Conservation (phyloP, 2,797 vertebrate species). For the Muscicapa striata region DNA sequence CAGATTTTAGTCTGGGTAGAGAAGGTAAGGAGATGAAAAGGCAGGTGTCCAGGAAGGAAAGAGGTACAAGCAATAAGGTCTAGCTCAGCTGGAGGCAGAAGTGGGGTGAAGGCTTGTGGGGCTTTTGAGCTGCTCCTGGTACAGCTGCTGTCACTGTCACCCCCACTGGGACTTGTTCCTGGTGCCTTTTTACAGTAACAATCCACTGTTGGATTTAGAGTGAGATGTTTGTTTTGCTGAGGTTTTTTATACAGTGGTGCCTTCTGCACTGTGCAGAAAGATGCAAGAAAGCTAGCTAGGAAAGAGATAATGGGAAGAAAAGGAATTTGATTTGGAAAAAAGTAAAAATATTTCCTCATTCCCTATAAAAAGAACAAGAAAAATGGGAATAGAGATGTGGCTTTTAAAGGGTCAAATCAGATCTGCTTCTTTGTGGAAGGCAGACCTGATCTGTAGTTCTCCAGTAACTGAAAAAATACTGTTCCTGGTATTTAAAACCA, state of each 20-base stretch:
- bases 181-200: background rate
- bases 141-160: background rate
- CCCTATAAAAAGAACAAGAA: background rate
- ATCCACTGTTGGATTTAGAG: background rate
- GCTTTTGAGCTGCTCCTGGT: background rate
- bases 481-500: background rate
- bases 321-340: background rate
- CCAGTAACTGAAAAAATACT: background rate
- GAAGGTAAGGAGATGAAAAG: background rate
- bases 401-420: background rate
- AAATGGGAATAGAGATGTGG: background rate
- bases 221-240: background rate
- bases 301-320: background rate
- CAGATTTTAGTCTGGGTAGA: no score
- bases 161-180: background rate
- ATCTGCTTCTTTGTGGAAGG: background rate
- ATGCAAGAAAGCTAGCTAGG: background rate
- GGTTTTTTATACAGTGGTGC: background rate
- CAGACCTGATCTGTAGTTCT: background rate
- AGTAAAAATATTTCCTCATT: background rate
- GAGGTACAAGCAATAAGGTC: fast-evolving
- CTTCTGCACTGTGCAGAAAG: background rate
- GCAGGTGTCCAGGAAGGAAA: background rate
- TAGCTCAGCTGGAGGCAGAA: background rate
- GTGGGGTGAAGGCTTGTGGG: background rate